Conservation (phyloP, 2,888 invertebrate species). For the Ochropleura plecta region DNA sequence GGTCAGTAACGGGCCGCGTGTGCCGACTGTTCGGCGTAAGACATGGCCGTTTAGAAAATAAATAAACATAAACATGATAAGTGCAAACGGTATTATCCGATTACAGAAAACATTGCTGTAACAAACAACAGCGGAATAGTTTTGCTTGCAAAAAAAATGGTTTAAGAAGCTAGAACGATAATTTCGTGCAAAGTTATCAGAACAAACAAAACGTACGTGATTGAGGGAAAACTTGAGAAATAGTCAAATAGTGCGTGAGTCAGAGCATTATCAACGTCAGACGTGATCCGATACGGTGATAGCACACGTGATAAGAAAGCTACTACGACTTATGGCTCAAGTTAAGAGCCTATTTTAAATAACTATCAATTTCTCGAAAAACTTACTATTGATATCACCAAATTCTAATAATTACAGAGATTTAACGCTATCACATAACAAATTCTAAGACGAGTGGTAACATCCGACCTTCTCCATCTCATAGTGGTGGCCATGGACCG, state of each 20-base stretch:
- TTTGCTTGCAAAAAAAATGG: neutral
- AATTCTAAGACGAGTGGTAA: neutral
- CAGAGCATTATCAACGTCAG: slow-evolving; percentile 77
- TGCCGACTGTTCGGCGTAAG: slow-evolving; percentile 51
- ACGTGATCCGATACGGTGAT: slow-evolving; percentile 84
- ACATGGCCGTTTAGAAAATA: slow-evolving; percentile 51
- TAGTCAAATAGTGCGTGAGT: slow-evolving; percentile 74
- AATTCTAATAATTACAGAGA: neutral
- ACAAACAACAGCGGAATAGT: slow-evolving; percentile 1
- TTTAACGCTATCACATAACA: neutral
- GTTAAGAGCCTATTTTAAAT: slow-evolving; percentile 35
- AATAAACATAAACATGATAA: slow-evolving; percentile 50
- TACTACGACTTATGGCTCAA: slow-evolving; percentile 48
- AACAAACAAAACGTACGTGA: slow-evolving; percentile 43
- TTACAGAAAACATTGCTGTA: slow-evolving; percentile 15
- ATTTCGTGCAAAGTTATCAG: slow-evolving; percentile 28
- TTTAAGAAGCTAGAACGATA: slow-evolving; percentile 13
- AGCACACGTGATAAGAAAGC: slow-evolving; percentile 70
- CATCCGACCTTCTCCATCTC: neutral
- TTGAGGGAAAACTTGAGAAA: slow-evolving; percentile 41
- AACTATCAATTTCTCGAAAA: slow-evolving; percentile 13
- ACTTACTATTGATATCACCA: neutral
- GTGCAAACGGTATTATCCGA: slow-evolving; percentile 27
- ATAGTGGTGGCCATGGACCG: neutral
- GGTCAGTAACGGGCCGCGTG: slow-evolving; percentile 73